Evolutionary conservation across 2,797 vertebrate genomes (phyloP), one percentile per base, ranked within the genome.

Genomic region (Chromobotia macracanthus): DNA sequence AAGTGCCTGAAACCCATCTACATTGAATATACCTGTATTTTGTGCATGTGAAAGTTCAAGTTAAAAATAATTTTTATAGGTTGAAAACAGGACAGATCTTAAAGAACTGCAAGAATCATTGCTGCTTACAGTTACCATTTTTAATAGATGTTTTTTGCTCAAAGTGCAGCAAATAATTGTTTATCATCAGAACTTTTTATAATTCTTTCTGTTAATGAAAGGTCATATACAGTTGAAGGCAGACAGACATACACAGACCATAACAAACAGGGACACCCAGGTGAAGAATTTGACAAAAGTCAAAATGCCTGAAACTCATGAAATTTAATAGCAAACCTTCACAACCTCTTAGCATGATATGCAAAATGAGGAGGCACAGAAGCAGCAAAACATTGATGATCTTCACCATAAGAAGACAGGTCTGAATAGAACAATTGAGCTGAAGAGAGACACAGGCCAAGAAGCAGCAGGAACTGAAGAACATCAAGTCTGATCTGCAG

Each of bases 371-470:
- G 98, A 99, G 86, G 83, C 89, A 61, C 89, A 92, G 89, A 99
- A 99, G 84, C 98, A 99, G 86, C 94, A 93, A 66, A 91, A 93
- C 69, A 91, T 97, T 5, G 97, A 99, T 84, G 96, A 98, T 78
- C 94, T 96, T 83, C 94, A 97, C 75, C 96, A 99, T 86, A 94
- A 95, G 90, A 99, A 98, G 90, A 96, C 94, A 0, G 95, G 96
- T 31, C 89, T 99, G 86, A 95, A 96, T 90, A 93, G 95, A 85
- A 96, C 95, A 1, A 94, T 98, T 75, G 95, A 96, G 81, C 88
- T 99, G 77, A 98, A 98, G 87, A 91, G 90, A 60, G 95, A 94
- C 96, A 82, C 95, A 95, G 79, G 89, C 67, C 66, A 97, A 94
- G 89, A 99, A 96, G 85, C 93, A 97, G 79, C 90, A 86, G 53